Evolutionary conservation across 2,797 vertebrate genomes (phyloP).

Genomic region (Vipera ursinii): DNA sequence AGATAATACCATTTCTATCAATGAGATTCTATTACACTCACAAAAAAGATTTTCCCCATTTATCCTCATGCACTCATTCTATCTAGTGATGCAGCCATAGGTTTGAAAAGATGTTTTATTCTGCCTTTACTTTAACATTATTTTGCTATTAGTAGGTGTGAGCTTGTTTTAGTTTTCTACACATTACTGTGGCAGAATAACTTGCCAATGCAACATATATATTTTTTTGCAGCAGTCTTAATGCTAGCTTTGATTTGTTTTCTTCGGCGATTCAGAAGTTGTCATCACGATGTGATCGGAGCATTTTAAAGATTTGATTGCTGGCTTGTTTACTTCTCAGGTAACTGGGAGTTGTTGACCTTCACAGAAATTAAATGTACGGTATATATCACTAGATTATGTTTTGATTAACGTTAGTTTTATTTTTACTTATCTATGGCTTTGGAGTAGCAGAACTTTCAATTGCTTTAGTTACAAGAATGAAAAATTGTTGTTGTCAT

Average conservation of each 20-base stretch:
- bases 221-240: background rate
- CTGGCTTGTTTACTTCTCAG: constrained; percentile 16
- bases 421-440: constrained; percentile 4
- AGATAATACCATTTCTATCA: background rate
- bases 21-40: background rate
- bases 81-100: background rate
- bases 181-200: background rate
- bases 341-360: background rate
- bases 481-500: background rate
- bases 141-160: background rate
- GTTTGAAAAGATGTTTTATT: background rate
- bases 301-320: constrained; percentile 17
- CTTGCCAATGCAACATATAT: background rate
- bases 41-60: background rate
- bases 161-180: background rate
- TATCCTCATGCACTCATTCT: background rate
- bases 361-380: background rate
- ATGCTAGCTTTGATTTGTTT: constrained; percentile 15
- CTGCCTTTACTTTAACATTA: background rate
- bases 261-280: constrained; percentile 1
- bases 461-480: background rate
- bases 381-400: constrained; percentile 9
- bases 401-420: constrained; percentile 13
- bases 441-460: background rate
- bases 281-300: constrained; percentile 15